Conservation (phyloP, 2,888 invertebrate species). For the Penaeus monodon region DNA sequence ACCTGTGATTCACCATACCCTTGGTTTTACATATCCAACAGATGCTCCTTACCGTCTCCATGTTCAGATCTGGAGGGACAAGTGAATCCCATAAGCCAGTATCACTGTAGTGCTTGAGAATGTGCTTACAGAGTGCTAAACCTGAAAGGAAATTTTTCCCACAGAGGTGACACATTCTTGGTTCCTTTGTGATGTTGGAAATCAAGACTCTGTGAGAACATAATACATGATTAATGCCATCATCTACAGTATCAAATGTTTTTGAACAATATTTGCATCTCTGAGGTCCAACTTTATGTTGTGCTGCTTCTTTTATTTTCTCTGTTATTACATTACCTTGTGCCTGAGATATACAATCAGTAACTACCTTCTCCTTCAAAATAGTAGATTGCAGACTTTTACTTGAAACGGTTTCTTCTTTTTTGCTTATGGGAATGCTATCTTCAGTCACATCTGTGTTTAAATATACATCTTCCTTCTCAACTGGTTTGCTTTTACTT, state of each 20-base stretch:
- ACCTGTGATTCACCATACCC: constrained; percentile 19
- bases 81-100: constrained; percentile 25
- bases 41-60: constrained; percentile 23
- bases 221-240: constrained; percentile 33
- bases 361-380: too few species aligned
- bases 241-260: constrained; percentile 25
- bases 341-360: too few species aligned
- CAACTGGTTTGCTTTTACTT: too few species aligned
- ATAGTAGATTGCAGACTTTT: too few species aligned
- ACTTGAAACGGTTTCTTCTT: too few species aligned
- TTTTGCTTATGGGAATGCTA: too few species aligned
- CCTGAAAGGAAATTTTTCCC: constrained; percentile 39
- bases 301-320: background rate
- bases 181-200: constrained; percentile 11
- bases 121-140: constrained; percentile 42
- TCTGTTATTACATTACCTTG: too few species aligned
- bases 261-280: constrained; percentile 40
- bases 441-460: too few species aligned
- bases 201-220: constrained; percentile 17
- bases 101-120: constrained; percentile 35
- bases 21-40: constrained; percentile 49
- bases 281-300: background rate
- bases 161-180: constrained; percentile 34
- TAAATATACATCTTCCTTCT: background rate
- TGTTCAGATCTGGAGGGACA: constrained; percentile 25